Base-by-base conservation (phyloP, 2,113 vertebrate genomes). In the Thomomys bottae region DNA sequence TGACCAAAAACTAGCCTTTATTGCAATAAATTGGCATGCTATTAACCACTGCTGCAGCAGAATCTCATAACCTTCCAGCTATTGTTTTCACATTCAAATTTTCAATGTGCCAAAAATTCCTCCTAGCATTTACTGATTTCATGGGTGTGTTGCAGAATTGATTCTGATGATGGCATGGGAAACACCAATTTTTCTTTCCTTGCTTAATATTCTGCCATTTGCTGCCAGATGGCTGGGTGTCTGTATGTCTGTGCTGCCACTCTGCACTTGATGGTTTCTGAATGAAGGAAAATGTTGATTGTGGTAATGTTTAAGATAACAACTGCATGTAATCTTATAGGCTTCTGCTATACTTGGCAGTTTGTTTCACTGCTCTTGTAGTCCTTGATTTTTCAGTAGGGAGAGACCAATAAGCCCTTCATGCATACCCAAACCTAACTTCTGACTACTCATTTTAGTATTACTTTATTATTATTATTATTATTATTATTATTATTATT, bases 21-120 rank as follows among this genome's bases (percentile, higher is more conserved):
- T 98, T 98, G 97, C 98, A 98, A 98, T 98, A 97, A 82, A 97
- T 97, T 98, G 98, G 98, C 98, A 99, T 99, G 99, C 97, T 98
- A 98, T 98, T 98, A 99, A 99, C 98, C 97, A 97, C 97, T 97
- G 98, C 97, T 97, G 20, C 96, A 97, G 97, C 98, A 97, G 97
- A 98, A 97, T 96, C 97, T 98, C 97, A 98, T 98, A 98, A 98
- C 97, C 95, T 96, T 94, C 96, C 95, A 32, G 97, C 98, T 97
- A 96, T 97, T 97, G 97, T 98, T 97, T 97, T 98, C 97, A 98
- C 97, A 96, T 97, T 94, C 96, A 95, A 89, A 97, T 97, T 97
- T 97, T 97, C 97, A 96, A 75, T 98, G 97, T 98, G 97, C 94
- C 96, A 61, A 70, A 97, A 97, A 96, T 97, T 93, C 97, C 95